Percentiles rank a stretch among this genome's conserved stretches.
phyloP scores from a whole-genome alignment of 2,888 invertebrate species.

The Aspidapion aeneum region DNA sequence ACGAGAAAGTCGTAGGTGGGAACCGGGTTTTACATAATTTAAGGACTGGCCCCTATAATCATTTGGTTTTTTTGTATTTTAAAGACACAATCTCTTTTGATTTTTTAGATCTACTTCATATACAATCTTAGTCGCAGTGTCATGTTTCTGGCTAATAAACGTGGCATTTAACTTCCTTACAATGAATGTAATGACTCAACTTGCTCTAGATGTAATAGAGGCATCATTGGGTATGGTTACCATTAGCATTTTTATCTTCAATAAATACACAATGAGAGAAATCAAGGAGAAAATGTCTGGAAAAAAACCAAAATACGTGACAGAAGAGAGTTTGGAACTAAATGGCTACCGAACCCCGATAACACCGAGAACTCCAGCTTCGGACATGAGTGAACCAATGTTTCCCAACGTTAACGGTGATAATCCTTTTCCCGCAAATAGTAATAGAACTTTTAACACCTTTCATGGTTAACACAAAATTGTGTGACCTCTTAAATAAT shows the following conservation, averaged over 20 bases:
- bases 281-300: constrained; percentile 20
- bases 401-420: background rate
- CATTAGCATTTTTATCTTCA: constrained; percentile 27
- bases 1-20: too few relatives aligned
- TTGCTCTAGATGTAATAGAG: constrained; percentile 32
- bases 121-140: constrained; percentile 24
- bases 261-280: constrained; percentile 30
- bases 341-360: constrained; percentile 13
- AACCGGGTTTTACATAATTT: too few relatives aligned
- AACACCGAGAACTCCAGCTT: constrained; percentile 6
- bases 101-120: constrained; percentile 28
- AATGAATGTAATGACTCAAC: constrained; percentile 18
- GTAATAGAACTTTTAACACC: background rate
- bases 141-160: constrained; percentile 31
- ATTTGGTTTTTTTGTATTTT: too few relatives aligned
- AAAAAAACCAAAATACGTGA: constrained; percentile 14
- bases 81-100: too few relatives aligned
- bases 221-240: constrained; percentile 32
- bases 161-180: constrained; percentile 16
- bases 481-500: too few relatives aligned
- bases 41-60: too few relatives aligned
- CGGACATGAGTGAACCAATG: constrained; percentile 1
- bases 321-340: constrained; percentile 12
- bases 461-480: background rate
- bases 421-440: background rate